phyloP scores from a whole-genome alignment of 2,113 vertebrate genomes.

The Pachyramphus minor region DNA sequence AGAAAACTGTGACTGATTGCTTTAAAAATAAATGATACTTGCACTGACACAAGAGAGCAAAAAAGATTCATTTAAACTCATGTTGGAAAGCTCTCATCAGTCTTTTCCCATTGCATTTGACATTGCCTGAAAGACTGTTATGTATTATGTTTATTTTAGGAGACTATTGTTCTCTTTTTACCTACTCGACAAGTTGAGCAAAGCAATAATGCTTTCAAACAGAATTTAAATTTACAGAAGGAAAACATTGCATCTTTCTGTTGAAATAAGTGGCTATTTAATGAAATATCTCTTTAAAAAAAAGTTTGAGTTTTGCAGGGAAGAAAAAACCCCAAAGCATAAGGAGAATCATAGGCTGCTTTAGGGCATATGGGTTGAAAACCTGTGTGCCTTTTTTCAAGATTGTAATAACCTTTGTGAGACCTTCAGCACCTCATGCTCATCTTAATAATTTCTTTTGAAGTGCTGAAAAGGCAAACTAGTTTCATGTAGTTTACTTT shows the following conservation, averaged over 20 bases:
- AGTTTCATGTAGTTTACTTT: constrained; percentile 1
- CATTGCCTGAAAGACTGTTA: constrained; percentile 51
- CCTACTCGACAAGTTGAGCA: constrained; percentile 12
- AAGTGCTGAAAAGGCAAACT: background rate
- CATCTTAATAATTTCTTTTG: constrained; percentile 13
- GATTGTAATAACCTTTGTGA: background rate
- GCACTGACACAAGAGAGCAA: constrained; percentile 39
- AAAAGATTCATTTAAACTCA: constrained; percentile 68
- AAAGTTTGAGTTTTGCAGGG: background rate
- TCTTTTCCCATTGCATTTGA: constrained; percentile 68
- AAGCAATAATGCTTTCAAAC: constrained; percentile 23
- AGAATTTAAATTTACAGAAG: constrained; percentile 17
- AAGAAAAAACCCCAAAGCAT: background rate
- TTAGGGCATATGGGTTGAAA: background rate
- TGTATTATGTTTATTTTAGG: constrained; percentile 75
- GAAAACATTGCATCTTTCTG: background rate
- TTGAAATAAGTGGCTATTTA: background rate
- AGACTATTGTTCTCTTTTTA: constrained; percentile 59
- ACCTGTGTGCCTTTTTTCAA: constrained; percentile 11
- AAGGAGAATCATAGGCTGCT: background rate
- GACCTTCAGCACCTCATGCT: background rate
- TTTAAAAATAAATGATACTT: constrained; percentile 71
- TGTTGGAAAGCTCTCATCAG: constrained; percentile 54
- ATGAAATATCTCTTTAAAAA: constrained; percentile 1
- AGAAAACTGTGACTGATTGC: constrained; percentile 48